phyloP scores from a whole-genome alignment of 2,888 invertebrate species.

The Perizoma flavofasciatum region DNA sequence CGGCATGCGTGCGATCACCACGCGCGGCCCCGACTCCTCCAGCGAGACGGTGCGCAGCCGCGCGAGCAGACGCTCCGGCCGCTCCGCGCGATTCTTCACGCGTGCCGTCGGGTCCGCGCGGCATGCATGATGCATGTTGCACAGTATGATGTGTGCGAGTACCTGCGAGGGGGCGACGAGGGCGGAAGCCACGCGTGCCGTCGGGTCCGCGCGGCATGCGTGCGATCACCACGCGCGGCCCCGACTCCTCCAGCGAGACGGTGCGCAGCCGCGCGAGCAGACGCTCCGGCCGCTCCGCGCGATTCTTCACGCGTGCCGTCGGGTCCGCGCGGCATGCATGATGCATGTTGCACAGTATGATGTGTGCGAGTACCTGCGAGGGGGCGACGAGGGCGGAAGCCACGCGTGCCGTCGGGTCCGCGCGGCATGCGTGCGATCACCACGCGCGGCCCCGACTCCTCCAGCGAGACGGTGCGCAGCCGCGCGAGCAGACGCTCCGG shows the following conservation, averaged over 20 bases:
- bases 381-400: conserved; percentile 85
- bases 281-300: conserved; percentile 90
- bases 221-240: conserved; percentile 91
- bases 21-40: conserved; percentile 91
- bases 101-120: too few species aligned
- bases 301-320: too few species aligned
- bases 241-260: conserved; percentile 90
- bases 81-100: conserved; percentile 61
- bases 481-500: conserved; percentile 96
- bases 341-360: too few species aligned
- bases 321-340: too few species aligned
- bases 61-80: conserved; percentile 95
- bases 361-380: conserved; percentile 54
- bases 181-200: conserved; percentile 90
- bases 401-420: conserved; percentile 94
- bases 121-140: too few species aligned
- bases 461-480: conserved; percentile 92
- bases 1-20: conserved; percentile 93
- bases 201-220: conserved; percentile 97
- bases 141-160: conserved; percentile 1
- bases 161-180: conserved; percentile 74
- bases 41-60: conserved; percentile 93
- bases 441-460: conserved; percentile 91
- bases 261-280: conserved; percentile 94
- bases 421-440: conserved; percentile 93